These are phyloP conservation scores for Agrochola macilenta DNA, from an alignment of 2,888 invertebrate species.

Conservation along the genomic window DNA sequence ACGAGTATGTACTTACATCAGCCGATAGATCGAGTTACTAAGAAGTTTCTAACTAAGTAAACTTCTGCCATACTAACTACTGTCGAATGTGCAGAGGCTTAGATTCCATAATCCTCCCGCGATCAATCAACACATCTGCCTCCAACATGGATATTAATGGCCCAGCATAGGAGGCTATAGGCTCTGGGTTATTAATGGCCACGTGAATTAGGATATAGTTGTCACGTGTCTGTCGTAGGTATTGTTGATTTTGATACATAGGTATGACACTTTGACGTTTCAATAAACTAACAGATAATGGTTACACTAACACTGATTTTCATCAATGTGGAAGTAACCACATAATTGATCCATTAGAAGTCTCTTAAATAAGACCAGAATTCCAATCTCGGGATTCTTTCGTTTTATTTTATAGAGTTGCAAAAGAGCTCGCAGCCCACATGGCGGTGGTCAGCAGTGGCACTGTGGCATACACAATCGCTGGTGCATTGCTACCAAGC, in stretches of 20 bases:
- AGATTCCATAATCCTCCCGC: slow-evolving; percentile 7
- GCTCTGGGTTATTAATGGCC: neutral
- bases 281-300: neutral
- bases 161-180: neutral
- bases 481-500: neutral
- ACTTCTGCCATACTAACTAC: neutral
- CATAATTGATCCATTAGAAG: neutral
- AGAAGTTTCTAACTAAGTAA: no score
- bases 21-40: neutral
- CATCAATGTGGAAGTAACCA: neutral
- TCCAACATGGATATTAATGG: slow-evolving; percentile 25
- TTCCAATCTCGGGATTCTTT: neutral
- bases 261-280: neutral
- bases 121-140: slow-evolving; percentile 29
- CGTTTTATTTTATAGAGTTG: neutral
- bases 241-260: neutral
- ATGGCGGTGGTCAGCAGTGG: neutral
- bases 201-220: neutral
- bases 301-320: neutral
- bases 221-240: neutral
- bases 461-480: neutral
- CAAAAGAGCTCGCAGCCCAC: neutral
- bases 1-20: neutral
- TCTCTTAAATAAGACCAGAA: neutral
- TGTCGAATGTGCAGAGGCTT: neutral